A percentile compares a stretch with the other conserved stretches of the same genome.
Evolutionary conservation across 2,888 invertebrate genomes (phyloP).

Genomic region (Tenthredo amoena): DNA sequence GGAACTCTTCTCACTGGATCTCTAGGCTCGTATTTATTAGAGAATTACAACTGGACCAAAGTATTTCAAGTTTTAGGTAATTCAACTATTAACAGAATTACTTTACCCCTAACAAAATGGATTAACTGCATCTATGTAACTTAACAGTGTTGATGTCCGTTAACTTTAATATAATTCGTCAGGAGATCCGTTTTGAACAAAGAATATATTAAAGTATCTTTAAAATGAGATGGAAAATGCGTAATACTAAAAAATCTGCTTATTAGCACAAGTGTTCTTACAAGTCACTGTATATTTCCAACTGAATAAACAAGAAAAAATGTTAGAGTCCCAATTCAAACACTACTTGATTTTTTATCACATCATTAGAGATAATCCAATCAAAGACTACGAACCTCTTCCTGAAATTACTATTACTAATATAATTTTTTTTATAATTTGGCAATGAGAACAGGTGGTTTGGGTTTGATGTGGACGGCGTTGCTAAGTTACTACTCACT

Average conservation of each 20-base stretch:
- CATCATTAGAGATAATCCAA: neutral
- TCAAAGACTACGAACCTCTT: neutral
- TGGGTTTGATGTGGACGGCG: constrained; percentile 81
- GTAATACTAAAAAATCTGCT: no score
- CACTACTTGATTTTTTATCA: neutral
- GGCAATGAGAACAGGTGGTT: constrained; percentile 74
- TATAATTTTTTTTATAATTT: neutral
- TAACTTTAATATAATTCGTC: neutral
- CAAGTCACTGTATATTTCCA: neutral
- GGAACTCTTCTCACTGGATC: constrained; percentile 85
- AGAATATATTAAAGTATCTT: neutral
- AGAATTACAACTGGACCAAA: constrained; percentile 83
- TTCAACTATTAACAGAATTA: constrained; percentile 44
- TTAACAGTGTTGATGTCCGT: neutral
- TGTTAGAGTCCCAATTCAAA: neutral
- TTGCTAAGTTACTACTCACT: constrained; percentile 81
- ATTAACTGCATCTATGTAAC: constrained; percentile 3
- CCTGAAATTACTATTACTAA: neutral
- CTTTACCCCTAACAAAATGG: constrained; percentile 58
- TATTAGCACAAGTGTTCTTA: neutral
- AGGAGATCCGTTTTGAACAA: neutral
- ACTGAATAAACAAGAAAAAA: neutral
- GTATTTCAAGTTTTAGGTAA: constrained; percentile 83
- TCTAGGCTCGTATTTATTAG: constrained; percentile 84
- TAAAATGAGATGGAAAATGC: neutral